Evolutionary conservation across 2,113 vertebrate genomes (phyloP), one percentile per base, ranked within the genome.

Genomic region (Opisthocomus hoazin): DNA sequence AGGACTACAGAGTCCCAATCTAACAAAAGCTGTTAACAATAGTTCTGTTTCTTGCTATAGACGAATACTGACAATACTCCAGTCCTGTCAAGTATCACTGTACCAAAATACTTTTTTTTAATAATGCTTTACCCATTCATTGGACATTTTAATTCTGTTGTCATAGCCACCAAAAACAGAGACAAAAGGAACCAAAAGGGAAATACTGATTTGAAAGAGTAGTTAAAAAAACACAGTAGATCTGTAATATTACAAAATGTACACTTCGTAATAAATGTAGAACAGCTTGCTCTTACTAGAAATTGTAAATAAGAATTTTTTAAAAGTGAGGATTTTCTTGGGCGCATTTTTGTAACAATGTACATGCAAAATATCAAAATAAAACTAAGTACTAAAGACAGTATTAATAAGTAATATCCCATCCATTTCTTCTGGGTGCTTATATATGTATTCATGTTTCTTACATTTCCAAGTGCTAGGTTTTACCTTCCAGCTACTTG

Each of bases 351-450:
- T 92, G 14, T 82, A 96, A 94, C 51, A 95, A 65, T 2, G 0
- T 48, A 93, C 74, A 90, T 56, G 48, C 39, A 96, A 96, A 96
- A 91, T 63, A 56, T 26, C 46, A 79, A 94, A 95, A 93, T 36
- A 87, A 90, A 94, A 73, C 29, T 53, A 91, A 73, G 48, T 87
- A 86, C 46, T 84, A 41, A 58, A 86, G 51, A 80, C 45, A 68
- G 27, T 87, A 91, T 56, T 87, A 83, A 22, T 80, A 66, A 89
- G 84, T 71, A 94, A 94, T 61, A 91, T 69, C 50, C 69, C 37
- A 83, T 66, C 54, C 60, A 70, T 41, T 65, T 94, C 68, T 96
- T 95, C 81, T 87, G 54, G 27, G 15, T 96, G 75, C 53, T 84
- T 89, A 45, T 37, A 0, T 26, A 29, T 45, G 21, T 82, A 58